Evolutionary conservation across 2,888 invertebrate species (phyloP).

Genomic region (Drosophila emarginata): DNA sequence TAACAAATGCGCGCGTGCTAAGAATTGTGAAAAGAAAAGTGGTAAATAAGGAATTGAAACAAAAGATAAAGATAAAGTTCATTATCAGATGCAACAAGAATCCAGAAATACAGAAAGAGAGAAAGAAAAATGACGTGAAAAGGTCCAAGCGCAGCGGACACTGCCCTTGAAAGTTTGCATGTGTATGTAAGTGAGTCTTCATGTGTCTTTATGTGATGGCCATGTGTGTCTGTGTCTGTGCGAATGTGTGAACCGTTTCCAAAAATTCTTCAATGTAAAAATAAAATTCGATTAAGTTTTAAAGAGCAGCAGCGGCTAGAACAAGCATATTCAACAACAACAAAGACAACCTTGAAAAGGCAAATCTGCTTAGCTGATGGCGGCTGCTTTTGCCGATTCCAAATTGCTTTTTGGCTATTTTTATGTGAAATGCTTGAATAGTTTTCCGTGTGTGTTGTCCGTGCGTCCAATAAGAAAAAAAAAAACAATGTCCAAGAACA

Average conservation of each 20-base stretch:
- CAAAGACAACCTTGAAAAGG: slow-evolving; percentile 72
- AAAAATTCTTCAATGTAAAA: slow-evolving; percentile 71
- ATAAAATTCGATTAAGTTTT: slow-evolving; percentile 65
- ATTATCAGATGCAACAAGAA: slow-evolving; percentile 54
- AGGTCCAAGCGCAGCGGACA: slow-evolving; percentile 48
- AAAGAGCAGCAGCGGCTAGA: slow-evolving; percentile 1
- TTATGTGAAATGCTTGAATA: slow-evolving; percentile 53
- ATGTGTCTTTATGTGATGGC: slow-evolving; percentile 16
- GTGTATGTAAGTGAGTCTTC: slow-evolving; percentile 31
- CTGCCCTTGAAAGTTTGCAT: slow-evolving; percentile 64
- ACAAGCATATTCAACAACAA: slow-evolving; percentile 35
- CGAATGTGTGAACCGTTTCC: slow-evolving; percentile 50
- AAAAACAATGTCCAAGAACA: slow-evolving; percentile 47
- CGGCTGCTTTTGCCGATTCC: slow-evolving; percentile 31
- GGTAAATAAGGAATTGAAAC: slow-evolving; percentile 25
- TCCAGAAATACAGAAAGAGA: slow-evolving; percentile 22
- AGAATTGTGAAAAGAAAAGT: slow-evolving; percentile 44
- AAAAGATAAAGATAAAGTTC: slow-evolving; percentile 51
- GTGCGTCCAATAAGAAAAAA: slow-evolving; percentile 61
- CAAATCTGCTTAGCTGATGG: slow-evolving; percentile 26
- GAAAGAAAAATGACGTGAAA: slow-evolving; percentile 39
- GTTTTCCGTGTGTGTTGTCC: slow-evolving; percentile 54
- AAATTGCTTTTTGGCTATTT: slow-evolving; percentile 53
- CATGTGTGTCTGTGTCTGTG: slow-evolving; percentile 13
- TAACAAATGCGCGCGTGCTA: slow-evolving; percentile 52